Evolutionary conservation across 2,888 invertebrate genomes (phyloP), one percentile per base, ranked within the genome.

Genomic region (Campopleginae sp.): DNA sequence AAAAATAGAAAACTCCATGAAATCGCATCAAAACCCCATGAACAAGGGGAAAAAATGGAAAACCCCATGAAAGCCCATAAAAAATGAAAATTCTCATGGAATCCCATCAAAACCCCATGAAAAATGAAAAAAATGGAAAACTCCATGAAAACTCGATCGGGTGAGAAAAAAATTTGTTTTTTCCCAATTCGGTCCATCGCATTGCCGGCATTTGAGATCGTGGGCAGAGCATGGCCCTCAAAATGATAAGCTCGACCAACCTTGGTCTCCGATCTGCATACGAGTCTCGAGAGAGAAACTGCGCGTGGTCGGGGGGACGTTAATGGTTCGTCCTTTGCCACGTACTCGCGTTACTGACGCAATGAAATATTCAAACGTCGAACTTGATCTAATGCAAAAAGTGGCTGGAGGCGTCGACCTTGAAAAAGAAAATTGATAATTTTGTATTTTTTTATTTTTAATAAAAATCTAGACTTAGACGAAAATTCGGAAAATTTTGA

Each of bases 221-320:
- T 85, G 80, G 77, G 85, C 38, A 54, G 63, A 48, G 54, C 44
- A 38, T 38, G 74, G 51, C 46, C 86, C 82, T 86, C 82, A 80
- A 86, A 86, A 68, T 17, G 65, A 31, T 61, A 4, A 78, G 75
- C 48, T 72, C 74, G 68, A 48, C 27, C 38, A 84, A 81, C 84
- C 84, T 86, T 86, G 80, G 80, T 44, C 27, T 61, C 44, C 68
- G 85, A 79, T 85, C 82, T 72, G 27, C 42, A 54, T 66, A 65
- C 44, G 48, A 72, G 42, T 23, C 38, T 61, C 58, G 58, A 3
- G 19, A 65, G 33, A 65, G 27, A 33, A 23, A 66, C 66, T 74
- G 79, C 84, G 79, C 84, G 76, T 82, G 75, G 70, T 75, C 65
- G 38, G 58, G 58, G 38, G 58, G 58, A 17, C 23, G 12, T 23